phyloP scores from a whole-genome alignment of 1,140 invertebrate genomes.

The Leptopilina clavipes region DNA sequence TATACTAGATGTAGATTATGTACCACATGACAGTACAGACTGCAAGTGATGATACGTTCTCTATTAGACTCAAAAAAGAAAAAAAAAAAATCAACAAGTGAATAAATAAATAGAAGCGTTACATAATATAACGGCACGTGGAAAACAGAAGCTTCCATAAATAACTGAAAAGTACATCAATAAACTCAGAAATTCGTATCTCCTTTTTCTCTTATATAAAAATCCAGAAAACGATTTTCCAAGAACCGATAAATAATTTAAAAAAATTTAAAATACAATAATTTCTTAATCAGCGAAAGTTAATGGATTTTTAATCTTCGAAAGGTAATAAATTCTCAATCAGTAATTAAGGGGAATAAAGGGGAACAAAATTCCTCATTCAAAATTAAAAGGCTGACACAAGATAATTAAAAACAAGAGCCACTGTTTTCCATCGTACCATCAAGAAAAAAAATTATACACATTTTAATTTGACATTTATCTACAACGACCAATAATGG shows the following conservation, averaged over 20 bases:
- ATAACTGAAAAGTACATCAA: background rate
- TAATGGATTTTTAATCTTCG: no score
- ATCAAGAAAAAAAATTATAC: background rate
- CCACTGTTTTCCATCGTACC: background rate
- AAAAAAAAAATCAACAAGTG: slow-evolving; percentile 54
- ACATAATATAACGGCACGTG: slow-evolving; percentile 38
- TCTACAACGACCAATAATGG: background rate
- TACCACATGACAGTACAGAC: slow-evolving; percentile 33
- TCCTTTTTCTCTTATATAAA: no score
- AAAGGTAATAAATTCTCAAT: no score
- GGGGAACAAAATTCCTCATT: no score
- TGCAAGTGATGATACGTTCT: slow-evolving; percentile 34
- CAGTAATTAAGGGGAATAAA: no score
- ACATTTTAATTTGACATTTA: background rate
- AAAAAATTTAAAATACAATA: no score
- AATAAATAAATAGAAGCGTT: slow-evolving; percentile 50
- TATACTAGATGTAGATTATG: slow-evolving; percentile 55
- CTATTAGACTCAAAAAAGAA: slow-evolving; percentile 48
- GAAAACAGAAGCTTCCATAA: background rate
- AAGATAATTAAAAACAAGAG: no score
- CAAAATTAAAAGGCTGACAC: no score
- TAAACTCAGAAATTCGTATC: no score
- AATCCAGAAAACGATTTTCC: no score
- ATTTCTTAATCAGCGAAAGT: no score
- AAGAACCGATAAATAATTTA: no score